Base-by-base conservation (phyloP, 2,888 invertebrate genomes). In the Andrena bucephala region DNA sequence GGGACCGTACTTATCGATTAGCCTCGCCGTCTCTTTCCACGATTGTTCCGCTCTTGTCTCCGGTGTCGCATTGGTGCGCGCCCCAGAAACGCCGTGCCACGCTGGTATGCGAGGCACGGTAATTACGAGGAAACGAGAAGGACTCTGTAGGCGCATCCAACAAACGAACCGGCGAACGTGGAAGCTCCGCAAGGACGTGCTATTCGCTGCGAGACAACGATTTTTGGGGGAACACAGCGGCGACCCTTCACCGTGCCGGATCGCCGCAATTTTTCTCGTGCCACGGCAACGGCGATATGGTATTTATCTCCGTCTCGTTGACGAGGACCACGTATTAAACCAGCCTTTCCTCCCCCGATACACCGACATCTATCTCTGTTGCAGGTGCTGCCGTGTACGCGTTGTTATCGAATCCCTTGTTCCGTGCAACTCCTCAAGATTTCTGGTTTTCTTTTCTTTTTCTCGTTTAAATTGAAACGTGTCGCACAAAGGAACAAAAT, bases 1-100 rank as follows among this genome's bases (percentile, higher is more conserved):
- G 79, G 87, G 81, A 81, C 81, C 84, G 89, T 89, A 83, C 89
- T 87, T 88, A 88, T 88, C 88, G 88, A 88, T 88, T 87, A 87
- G 83, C 81, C 81, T 59, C 76, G 85, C 79, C 77, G 77, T 85
- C 87, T 84, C 86, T 85, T 85, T 87, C 86, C 86, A 82, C 87
- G 86, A 87, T 87, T 85, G 87, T 87, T 85, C 87, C 86, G 83
- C 86, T 87, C 85, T 85, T 87, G 87, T 87, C 81, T 80, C 71
- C 87, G 69, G 84, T 87, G 87, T 87, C 87, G 87, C 87, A 82
- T 83, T 77, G 82, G 83, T 82, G 78, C 78, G 85, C 88, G 88
- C 81, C 88, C 81, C 71, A 85, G 88, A 88, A 88, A 88, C 84
- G 81, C 79, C 70, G 80, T 27, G 66, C 42, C 1, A 16, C 81